These are phyloP conservation scores for Pterostichus niger DNA, from an alignment of 2,888 invertebrate species.

Conservation along the genomic window DNA sequence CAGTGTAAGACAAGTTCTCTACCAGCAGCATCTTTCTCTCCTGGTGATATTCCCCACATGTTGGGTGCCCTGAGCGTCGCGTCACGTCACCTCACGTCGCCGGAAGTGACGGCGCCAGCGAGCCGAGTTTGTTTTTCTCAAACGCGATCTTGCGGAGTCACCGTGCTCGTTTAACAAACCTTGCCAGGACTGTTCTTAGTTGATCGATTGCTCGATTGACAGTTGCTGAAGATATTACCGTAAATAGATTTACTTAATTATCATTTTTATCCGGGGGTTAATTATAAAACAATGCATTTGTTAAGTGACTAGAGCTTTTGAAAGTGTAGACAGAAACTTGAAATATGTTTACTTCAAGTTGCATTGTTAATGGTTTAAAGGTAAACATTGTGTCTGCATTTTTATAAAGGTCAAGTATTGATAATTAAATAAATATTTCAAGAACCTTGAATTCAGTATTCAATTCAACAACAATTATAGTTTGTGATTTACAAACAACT, in stretches of 20 bases:
- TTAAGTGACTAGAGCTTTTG: no score
- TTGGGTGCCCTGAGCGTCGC: slow-evolving; percentile 71
- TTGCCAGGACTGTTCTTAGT: not conserved
- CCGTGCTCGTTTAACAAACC: slow-evolving; percentile 3
- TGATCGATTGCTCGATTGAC: slow-evolving; percentile 1
- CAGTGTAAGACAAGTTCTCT: slow-evolving; percentile 13
- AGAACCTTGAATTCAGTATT: no score
- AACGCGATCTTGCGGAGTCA: slow-evolving; percentile 69
- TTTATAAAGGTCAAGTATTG: no score
- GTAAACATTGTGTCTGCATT: no score
- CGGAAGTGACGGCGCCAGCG: slow-evolving; percentile 76
- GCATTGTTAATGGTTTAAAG: no score
- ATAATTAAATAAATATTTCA: no score
- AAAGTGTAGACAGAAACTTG: no score
- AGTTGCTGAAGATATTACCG: not conserved
- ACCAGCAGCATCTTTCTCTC: not conserved
- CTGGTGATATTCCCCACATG: slow-evolving; percentile 74
- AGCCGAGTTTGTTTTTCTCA: slow-evolving; percentile 75
- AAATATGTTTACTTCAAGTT: no score
- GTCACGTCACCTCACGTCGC: slow-evolving; percentile 66
- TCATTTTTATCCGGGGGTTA: slow-evolving; percentile 27
- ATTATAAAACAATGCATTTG: slow-evolving; percentile 3
- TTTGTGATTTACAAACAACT: no score
- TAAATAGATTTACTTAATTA: slow-evolving; percentile 46
- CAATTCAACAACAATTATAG: no score